phyloP scores from a whole-genome alignment of 2,113 vertebrate genomes.

The Cervus canadensis region DNA sequence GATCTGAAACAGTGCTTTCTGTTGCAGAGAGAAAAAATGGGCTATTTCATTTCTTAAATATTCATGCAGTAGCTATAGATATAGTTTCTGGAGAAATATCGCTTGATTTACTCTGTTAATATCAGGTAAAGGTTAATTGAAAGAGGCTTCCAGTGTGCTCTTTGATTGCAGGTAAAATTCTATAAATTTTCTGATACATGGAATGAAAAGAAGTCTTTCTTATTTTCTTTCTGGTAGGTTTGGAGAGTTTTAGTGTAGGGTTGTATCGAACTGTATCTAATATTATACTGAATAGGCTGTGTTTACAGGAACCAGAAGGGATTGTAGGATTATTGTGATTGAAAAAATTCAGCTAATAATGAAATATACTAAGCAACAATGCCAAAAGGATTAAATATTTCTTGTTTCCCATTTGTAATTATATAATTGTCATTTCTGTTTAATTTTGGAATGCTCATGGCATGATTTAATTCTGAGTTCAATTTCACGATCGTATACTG shows the following conservation, averaged over 20 bases:
- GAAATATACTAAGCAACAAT: constrained; percentile 25
- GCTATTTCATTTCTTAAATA: not conserved
- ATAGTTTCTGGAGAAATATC: constrained; percentile 24
- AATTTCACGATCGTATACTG: constrained; percentile 47
- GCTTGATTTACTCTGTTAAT: not conserved
- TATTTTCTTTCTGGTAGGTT: not conserved
- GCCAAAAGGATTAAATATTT: constrained; percentile 44
- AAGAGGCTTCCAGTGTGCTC: not conserved
- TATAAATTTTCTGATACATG: not conserved
- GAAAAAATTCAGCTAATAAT: constrained; percentile 21
- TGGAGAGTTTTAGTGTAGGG: not conserved
- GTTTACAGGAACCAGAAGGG: not conserved
- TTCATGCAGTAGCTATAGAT: not conserved
- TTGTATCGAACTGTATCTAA: constrained; percentile 34
- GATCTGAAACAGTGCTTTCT: not conserved
- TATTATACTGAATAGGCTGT: not conserved
- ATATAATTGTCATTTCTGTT: constrained; percentile 41
- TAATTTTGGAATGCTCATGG: constrained; percentile 42
- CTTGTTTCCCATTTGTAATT: constrained; percentile 48
- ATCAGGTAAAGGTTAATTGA: not conserved
- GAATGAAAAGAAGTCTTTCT: not conserved
- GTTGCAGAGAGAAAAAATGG: not conserved
- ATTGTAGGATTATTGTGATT: constrained; percentile 26
- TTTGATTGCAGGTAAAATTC: not conserved
- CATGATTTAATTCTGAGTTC: constrained; percentile 42